Evolutionary conservation across 1,140 invertebrate genomes (phyloP).

Genomic region (Drosophila seguyi): DNA sequence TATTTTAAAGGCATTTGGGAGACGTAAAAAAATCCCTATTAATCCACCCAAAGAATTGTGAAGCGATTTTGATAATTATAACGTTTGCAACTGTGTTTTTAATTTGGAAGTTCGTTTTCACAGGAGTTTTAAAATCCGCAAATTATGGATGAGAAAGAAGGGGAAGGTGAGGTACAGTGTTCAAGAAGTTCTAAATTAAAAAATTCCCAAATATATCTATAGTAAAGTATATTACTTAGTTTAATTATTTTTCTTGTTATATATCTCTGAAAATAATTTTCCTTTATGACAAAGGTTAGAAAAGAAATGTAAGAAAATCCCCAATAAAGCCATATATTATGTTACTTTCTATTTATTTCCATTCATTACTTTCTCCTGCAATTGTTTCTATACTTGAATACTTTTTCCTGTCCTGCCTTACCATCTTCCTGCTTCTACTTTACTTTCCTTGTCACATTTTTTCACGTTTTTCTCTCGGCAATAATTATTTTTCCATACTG

Average conservation of each 20-base stretch:
- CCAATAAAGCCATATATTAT: background rate
- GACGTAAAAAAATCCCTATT: background rate
- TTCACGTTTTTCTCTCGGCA: slow-evolving; percentile 23
- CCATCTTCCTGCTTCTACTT: slow-evolving; percentile 11
- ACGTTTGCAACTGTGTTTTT: background rate
- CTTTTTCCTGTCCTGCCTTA: slow-evolving; percentile 3
- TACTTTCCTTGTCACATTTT: slow-evolving; percentile 18
- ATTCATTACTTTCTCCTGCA: background rate
- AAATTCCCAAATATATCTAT: too few relatives aligned
- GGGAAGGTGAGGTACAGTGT: too few relatives aligned
- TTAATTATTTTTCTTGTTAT: background rate
- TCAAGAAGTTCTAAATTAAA: too few relatives aligned
- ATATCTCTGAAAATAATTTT: background rate
- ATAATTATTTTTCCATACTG: slow-evolving; percentile 50
- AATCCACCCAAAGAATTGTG: background rate
- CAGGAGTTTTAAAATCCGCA: background rate
- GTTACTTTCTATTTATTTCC: background rate
- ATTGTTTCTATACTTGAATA: background rate
- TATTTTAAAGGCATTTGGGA: background rate
- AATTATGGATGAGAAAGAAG: background rate
- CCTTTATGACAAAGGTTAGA: background rate
- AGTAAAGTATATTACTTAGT: too few relatives aligned
- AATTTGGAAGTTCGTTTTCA: background rate
- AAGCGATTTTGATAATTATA: background rate
- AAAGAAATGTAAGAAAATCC: background rate